phyloP scores from a whole-genome alignment of 1,140 invertebrate species.

The Ephestia elutella region DNA sequence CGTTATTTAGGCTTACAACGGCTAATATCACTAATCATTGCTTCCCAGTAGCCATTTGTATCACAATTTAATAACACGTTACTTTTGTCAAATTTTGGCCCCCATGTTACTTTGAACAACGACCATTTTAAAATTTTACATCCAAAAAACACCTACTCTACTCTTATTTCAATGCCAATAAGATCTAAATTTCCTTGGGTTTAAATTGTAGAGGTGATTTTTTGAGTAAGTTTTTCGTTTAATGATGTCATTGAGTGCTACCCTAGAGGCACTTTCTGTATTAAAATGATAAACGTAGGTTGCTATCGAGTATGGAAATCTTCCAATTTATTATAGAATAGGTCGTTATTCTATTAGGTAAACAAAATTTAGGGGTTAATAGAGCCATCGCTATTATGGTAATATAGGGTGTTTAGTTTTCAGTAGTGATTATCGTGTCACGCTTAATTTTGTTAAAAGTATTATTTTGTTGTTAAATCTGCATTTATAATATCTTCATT shows the following conservation, averaged over 20 bases:
- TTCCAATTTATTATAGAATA: slow-evolving; percentile 71
- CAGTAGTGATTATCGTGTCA: not conserved
- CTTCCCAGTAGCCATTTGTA: slow-evolving; percentile 43
- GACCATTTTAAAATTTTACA: slow-evolving; percentile 6
- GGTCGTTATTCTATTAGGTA: slow-evolving; percentile 72
- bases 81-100: slow-evolving; percentile 53
- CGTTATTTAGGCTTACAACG: slow-evolving; percentile 33
- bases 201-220: not conserved
- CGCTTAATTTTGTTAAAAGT: slow-evolving; percentile 10
- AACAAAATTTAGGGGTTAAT: slow-evolving; percentile 67
- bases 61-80: slow-evolving; percentile 66
- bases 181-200: not conserved
- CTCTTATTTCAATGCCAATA: not conserved
- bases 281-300: slow-evolving; percentile 68
- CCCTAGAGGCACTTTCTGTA: slow-evolving; percentile 57
- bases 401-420: slow-evolving; percentile 11
- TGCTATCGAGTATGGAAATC: slow-evolving; percentile 69
- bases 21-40: slow-evolving; percentile 58
- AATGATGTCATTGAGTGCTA: slow-evolving; percentile 52
- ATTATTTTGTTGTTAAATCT: slow-evolving; percentile 24
- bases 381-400: slow-evolving; percentile 61
- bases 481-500: too few species aligned
- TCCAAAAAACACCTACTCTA: slow-evolving; percentile 6
- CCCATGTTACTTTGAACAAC: slow-evolving; percentile 40
- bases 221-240: slow-evolving; percentile 28